Conservation (phyloP, 2,113 vertebrate species). For the Okapia johnstoni region DNA sequence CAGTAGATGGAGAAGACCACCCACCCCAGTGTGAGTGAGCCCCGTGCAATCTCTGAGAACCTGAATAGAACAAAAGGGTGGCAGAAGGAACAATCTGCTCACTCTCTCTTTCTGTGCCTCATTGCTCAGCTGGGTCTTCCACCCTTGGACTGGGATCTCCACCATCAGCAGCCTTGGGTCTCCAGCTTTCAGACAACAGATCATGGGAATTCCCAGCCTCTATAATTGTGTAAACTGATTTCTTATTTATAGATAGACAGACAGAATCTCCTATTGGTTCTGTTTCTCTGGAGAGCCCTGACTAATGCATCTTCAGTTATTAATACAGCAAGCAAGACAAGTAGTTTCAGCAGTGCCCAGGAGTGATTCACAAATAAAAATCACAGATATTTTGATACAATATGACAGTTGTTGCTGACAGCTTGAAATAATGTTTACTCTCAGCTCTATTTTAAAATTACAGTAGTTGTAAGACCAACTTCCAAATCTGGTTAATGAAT, state of each 20-base stretch:
- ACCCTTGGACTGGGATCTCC: not conserved
- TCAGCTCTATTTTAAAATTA: not conserved
- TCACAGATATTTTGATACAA: not conserved
- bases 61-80: not conserved
- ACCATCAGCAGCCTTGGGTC: not conserved
- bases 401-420: not conserved
- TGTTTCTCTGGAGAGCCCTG: not conserved
- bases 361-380: not conserved
- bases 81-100: not conserved
- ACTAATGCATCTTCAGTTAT: not conserved
- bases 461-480: not conserved
- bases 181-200: not conserved
- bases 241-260: not conserved
- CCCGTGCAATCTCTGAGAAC: not conserved
- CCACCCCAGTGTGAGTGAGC: not conserved
- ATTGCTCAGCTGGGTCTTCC: not conserved
- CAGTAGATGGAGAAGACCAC: not conserved
- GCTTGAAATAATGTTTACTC: not conserved
- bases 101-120: no score
- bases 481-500: not conserved
- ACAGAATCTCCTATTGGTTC: not conserved
- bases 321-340: not conserved
- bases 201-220: not conserved
- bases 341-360: not conserved
- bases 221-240: not conserved